Base-by-base conservation (phyloP, 2,113 vertebrate species). In the Odobenus rosmarus region DNA sequence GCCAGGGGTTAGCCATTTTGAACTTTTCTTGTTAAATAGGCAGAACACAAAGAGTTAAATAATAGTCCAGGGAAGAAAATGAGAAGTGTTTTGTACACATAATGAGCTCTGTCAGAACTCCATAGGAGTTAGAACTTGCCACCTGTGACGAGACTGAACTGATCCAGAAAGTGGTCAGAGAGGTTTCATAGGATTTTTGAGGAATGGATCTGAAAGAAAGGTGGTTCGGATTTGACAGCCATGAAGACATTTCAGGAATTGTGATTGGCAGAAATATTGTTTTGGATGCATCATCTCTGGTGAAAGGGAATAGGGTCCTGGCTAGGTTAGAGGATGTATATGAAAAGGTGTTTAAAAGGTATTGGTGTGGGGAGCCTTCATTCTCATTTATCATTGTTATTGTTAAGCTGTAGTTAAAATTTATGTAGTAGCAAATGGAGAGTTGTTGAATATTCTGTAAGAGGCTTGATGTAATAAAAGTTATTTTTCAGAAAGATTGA, bases 361-460 rank as follows among this genome's bases (percentile, higher is more conserved):
- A 87, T 84, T n/a, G 36, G 23, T 82, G n/a, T 74, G 72, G 61
- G 39, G 26, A 94, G 4, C 19, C 31, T 72, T 82, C 90, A 71
- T 31, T 77, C 12, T 88, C 53, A 49, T 76, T 33, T 92, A 53
- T 83, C 57, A 72, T 61, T 77, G 2, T 77, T 71, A 57, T 92
- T 85, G 64, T 71, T 88, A 93, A 72, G 19, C 28, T 94, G 5
- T 71, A 79, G 81, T 89, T 90, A 90, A 90, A 28, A 51, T 53
- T 74, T 94, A 31, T 67, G 13, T 87, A 69, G 55, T 61, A 85
- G 24, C 71, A 89, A 94, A 61, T 92, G 67, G 57, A 28, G 33
- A 77, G 39, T 88, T 80, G 42, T 72, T 84, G 28, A 91, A 62
- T 86, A 85, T 85, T 95, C 84, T 86, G 72, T 82, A 92, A 92